Conservation (phyloP, 1,140 invertebrate species). For the Bombus breviceps region DNA sequence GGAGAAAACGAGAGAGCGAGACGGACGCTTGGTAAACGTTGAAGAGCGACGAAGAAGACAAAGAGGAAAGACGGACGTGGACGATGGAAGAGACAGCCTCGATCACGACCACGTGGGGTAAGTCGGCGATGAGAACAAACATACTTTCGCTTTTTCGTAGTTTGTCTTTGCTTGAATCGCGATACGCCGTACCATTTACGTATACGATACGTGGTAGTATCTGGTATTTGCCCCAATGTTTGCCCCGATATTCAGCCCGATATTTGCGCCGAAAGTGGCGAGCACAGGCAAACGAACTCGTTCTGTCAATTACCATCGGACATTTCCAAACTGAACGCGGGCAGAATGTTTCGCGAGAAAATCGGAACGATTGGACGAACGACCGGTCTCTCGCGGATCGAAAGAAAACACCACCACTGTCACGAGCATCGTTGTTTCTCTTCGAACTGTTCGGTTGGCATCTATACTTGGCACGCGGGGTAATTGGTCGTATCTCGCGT, state of each 20-base stretch:
- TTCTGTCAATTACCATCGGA: not conserved
- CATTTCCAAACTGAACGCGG: not conserved
- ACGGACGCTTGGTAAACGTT: not conserved
- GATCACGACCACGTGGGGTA: constrained; percentile 64
- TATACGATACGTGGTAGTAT: no score
- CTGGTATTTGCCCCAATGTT: no score
- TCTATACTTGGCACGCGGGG: constrained; percentile 74
- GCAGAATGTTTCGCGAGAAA: not conserved
- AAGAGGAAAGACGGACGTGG: constrained; percentile 17
- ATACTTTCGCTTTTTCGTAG: not conserved
- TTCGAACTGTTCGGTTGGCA: constrained; percentile 70
- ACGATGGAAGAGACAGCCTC: constrained; percentile 45
- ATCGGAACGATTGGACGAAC: not conserved
- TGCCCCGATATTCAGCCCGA: no score
- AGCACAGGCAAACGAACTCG: not conserved
- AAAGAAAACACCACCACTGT: not conserved
- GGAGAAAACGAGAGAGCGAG: constrained; percentile 10
- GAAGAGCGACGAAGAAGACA: constrained; percentile 1
- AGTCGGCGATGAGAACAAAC: constrained; percentile 42
- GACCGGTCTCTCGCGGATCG: not conserved
- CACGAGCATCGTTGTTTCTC: constrained; percentile 34
- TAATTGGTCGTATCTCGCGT: constrained; percentile 78
- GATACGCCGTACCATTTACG: not conserved
- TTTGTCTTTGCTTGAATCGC: no score
- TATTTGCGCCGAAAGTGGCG: no score